Percentiles rank a stretch among this genome's conserved stretches.
Conservation (phyloP, 2,113 vertebrate species). For the Sula dactylatra region DNA sequence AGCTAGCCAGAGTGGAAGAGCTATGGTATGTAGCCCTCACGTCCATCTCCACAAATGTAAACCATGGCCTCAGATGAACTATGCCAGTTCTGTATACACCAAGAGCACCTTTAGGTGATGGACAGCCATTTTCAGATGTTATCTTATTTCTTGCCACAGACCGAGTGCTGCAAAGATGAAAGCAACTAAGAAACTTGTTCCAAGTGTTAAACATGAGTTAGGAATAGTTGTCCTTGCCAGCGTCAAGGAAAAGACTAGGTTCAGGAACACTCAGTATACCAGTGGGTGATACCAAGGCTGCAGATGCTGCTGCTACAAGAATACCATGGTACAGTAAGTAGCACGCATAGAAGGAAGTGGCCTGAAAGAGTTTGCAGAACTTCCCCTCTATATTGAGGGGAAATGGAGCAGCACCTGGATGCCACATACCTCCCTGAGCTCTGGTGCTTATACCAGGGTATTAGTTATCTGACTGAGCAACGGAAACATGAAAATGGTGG, state of each 20-base stretch:
- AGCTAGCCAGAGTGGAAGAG: not conserved
- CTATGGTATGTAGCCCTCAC: not conserved
- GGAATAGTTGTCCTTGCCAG: not conserved
- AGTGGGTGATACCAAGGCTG: not conserved
- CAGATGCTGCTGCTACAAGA: not conserved
- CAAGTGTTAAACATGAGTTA: not conserved
- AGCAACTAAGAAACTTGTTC: not conserved
- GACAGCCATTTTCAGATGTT: not conserved
- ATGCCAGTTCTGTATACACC: not conserved
- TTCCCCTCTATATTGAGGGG: not conserved
- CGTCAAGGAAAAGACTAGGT: not conserved
- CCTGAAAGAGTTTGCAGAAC: not conserved
- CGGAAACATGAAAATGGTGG: not conserved
- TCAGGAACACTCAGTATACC: not conserved
- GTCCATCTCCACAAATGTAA: not conserved
- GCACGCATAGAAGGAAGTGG: not conserved
- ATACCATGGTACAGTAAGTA: not conserved
- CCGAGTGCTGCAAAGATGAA: not conserved
- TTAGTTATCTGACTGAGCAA: not conserved
- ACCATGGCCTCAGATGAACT: not conserved
- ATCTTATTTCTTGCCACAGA: not conserved
- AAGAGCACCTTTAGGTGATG: not conserved
- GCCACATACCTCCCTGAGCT: not conserved
- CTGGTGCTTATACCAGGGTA: not conserved
- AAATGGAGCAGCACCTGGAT: not conserved